Evolutionary conservation across 2,797 vertebrate species (phyloP).

Genomic region (Cuniculus paca): DNA sequence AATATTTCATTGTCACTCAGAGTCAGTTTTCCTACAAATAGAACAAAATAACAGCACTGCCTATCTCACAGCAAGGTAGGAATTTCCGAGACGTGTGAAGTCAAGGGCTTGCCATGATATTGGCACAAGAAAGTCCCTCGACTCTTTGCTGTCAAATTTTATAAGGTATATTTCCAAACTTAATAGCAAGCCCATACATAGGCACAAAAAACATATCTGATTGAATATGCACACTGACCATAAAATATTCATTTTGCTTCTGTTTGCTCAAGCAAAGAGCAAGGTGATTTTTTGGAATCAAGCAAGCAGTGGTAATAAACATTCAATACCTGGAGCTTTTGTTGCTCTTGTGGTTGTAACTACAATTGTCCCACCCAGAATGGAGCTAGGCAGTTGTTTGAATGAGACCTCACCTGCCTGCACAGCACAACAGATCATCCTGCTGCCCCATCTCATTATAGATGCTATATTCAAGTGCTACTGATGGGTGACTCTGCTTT

Average conservation of each 20-base stretch:
- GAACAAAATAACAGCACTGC: neutral
- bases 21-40: neutral
- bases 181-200: neutral
- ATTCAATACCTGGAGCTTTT: neutral
- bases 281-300: neutral
- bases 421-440: rapidly evolving
- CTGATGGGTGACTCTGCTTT: neutral
- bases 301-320: neutral
- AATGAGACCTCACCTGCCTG: neutral
- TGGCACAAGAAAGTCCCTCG: neutral
- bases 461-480: neutral
- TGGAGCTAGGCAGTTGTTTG: neutral
- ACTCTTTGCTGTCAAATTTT: neutral
- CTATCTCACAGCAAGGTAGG: neutral
- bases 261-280: neutral
- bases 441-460: too few species aligned
- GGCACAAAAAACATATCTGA: neutral
- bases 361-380: neutral
- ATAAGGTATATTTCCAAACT: neutral
- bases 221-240: neutral
- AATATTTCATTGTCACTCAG: neutral
- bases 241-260: neutral
- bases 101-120: neutral
- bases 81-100: neutral
- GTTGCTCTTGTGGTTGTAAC: neutral